Percentiles rank a stretch among this genome's conserved stretches.
Evolutionary conservation across 37 sponge, comb jelly and placozoan species (phyloP).

Genomic region (Eunapius fragilis): DNA sequence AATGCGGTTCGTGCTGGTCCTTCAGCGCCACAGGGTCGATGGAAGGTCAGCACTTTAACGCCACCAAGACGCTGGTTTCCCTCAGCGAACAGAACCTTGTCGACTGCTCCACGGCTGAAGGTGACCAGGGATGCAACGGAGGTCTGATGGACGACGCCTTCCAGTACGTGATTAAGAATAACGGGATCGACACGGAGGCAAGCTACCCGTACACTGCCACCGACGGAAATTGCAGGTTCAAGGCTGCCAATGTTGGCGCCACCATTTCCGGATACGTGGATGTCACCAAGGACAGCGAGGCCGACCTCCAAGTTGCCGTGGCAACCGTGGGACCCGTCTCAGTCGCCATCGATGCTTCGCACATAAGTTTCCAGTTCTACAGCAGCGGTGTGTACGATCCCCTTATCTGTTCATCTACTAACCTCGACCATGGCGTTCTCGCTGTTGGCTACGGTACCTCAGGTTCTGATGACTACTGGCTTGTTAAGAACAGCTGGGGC

Average conservation of each 20-base stretch:
- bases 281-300: conserved; percentile 56
- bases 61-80: conserved; percentile 34
- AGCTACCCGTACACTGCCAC: conserved; percentile 89
- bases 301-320: conserved; percentile 66
- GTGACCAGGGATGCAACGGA: conserved; percentile 90
- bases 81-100: conserved; percentile 38
- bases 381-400: conserved; percentile 85
- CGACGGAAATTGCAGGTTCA: conserved; percentile 72
- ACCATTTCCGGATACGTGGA: conserved; percentile 56
- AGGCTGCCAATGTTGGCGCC: conserved; percentile 50
- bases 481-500: conserved; percentile 98
- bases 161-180: conserved; percentile 76
- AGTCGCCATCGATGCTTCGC: conserved; percentile 89
- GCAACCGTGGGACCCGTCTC: conserved; percentile 86
- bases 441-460: conserved; percentile 87
- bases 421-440: conserved; percentile 91
- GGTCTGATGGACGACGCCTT: conserved; percentile 91
- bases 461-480: conserved; percentile 63
- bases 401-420: conserved; percentile 67
- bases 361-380: conserved; percentile 79
- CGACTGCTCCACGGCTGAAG: conserved; percentile 72
- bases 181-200: conserved; percentile 84
- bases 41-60: conserved; percentile 31
- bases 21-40: conserved; percentile 22
- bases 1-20: not conserved